Conservation (phyloP, 1,140 invertebrate species). For the Geopemphigus sp. region DNA sequence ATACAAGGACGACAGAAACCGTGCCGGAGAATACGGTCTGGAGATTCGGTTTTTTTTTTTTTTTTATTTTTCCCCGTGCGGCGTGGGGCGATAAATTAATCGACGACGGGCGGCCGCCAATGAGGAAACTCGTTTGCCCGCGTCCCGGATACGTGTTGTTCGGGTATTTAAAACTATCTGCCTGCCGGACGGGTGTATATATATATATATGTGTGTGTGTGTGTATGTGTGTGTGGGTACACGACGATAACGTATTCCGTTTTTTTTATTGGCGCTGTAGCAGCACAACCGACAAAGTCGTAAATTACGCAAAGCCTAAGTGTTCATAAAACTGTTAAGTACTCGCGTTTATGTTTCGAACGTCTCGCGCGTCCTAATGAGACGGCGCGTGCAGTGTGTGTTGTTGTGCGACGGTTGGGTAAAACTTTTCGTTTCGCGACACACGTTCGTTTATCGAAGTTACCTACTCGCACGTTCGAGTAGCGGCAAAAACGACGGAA, state of each 20-base stretch:
- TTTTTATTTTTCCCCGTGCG: no score
- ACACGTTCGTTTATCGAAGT: no score
- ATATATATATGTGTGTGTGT: no score
- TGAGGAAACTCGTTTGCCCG: constrained; percentile 34
- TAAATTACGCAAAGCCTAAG: constrained; percentile 35
- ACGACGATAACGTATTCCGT: not conserved
- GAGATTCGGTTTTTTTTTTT: no score
- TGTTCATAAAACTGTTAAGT: constrained; percentile 37
- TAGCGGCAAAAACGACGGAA: no score
- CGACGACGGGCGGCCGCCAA: constrained; percentile 2
- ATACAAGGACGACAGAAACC: no score
- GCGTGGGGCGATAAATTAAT: constrained; percentile 5
- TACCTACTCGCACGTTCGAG: no score
- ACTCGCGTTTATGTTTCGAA: constrained; percentile 39
- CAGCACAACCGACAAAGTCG: not conserved
- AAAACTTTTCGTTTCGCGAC: not conserved
- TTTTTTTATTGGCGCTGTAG: constrained; percentile 29
- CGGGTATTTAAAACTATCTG: constrained; percentile 6
- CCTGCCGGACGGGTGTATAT: not conserved
- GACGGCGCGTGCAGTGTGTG: not conserved
- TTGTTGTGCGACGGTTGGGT: not conserved
- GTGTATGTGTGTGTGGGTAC: not conserved
- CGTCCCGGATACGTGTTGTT: constrained; percentile 27
- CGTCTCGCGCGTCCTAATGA: constrained; percentile 11
- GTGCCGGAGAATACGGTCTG: no score